A percentile compares a stretch with the other conserved stretches of the same genome.
Conservation (phyloP, 2,113 vertebrate species). For the Bos taurus region DNA sequence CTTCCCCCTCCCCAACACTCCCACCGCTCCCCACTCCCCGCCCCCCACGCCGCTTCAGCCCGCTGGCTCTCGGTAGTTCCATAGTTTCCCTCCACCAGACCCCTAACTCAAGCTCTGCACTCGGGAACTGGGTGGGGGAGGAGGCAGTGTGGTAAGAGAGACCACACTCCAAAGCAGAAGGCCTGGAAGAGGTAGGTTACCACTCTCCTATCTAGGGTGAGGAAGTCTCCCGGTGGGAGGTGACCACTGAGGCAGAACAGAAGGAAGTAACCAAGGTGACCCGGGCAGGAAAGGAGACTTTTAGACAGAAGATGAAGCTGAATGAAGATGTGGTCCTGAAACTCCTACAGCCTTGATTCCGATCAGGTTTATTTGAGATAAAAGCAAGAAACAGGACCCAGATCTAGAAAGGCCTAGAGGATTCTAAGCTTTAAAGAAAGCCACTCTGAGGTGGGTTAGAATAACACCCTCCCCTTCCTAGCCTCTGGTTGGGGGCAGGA, state of each 20-base stretch:
- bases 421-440: background rate
- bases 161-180: background rate
- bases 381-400: background rate
- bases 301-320: background rate
- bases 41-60: background rate
- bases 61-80: background rate
- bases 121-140: background rate
- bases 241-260: background rate
- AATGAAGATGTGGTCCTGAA: background rate
- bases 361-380: background rate
- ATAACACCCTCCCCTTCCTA: accelerated
- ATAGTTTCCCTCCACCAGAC: background rate
- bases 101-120: no score
- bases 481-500: background rate
- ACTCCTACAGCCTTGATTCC: background rate
- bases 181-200: background rate
- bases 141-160: background rate
- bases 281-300: background rate
- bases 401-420: background rate
- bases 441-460: background rate
- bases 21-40: background rate
- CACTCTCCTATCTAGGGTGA: background rate
- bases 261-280: background rate
- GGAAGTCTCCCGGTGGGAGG: background rate
- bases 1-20: accelerated